These are phyloP conservation scores for Upupa epops DNA, from an alignment of 2,113 vertebrate species.

Conservation along the genomic window DNA sequence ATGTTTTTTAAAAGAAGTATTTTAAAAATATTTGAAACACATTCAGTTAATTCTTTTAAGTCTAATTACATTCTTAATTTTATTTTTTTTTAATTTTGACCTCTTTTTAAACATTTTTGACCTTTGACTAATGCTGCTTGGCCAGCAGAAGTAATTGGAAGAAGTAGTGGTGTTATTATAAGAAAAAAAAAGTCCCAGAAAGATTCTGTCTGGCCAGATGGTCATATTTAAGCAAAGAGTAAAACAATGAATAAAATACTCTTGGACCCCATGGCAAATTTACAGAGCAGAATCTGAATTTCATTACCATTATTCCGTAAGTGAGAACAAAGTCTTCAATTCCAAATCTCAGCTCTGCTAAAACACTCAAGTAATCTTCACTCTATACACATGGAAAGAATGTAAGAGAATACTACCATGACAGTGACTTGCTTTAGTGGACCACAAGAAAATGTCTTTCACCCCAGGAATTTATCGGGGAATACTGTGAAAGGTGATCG, in stretches of 20 bases:
- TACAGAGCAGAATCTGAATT: constrained; percentile 1
- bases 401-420: not conserved
- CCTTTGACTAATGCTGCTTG: not conserved
- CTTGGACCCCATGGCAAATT: constrained; percentile 4
- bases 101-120: not conserved
- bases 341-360: constrained; percentile 27
- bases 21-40: not conserved
- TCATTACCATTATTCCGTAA: not conserved
- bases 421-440: not conserved
- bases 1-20: not conserved
- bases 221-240: not conserved
- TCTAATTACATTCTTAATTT: not conserved
- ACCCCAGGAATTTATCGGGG: not conserved
- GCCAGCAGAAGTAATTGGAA: not conserved
- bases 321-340: constrained; percentile 8
- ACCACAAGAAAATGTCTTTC: not conserved
- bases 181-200: not conserved
- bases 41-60: not conserved
- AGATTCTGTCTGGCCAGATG: not conserved
- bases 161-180: not conserved
- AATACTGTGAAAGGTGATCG: not conserved
- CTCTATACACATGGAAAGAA: not conserved
- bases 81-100: no score
- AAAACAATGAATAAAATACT: constrained; percentile 4
- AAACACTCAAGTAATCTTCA: constrained; percentile 15